phyloP scores from a whole-genome alignment of 2,113 vertebrate genomes.

The Callorhinus ursinus region DNA sequence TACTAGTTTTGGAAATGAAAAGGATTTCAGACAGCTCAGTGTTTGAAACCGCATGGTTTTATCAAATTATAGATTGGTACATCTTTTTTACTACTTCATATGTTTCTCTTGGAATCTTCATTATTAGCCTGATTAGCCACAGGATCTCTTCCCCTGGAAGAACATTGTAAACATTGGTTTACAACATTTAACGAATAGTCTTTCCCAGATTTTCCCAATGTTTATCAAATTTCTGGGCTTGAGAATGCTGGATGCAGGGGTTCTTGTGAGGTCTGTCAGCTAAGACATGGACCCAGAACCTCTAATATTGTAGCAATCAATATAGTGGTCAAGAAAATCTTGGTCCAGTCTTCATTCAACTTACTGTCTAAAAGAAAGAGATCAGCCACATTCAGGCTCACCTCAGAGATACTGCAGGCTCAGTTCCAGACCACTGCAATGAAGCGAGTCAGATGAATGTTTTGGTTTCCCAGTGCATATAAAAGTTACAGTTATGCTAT shows the following conservation, averaged over 20 bases:
- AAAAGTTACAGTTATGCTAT: not conserved
- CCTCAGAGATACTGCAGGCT: not conserved
- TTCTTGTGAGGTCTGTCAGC: not conserved
- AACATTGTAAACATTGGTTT: not conserved
- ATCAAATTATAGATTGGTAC: not conserved
- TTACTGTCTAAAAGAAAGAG: not conserved
- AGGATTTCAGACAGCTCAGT: not conserved
- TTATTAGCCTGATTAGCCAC: not conserved
- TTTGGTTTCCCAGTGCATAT: not conserved
- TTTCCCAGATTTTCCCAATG: not conserved
- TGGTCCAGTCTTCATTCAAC: not conserved
- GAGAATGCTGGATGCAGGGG: not conserved
- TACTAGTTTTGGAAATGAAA: not conserved
- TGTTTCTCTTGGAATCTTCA: not conserved
- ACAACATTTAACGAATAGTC: conserved; percentile 1
- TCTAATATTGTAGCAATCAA: not conserved
- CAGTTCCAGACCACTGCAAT: not conserved
- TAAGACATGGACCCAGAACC: not conserved
- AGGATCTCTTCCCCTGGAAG: not conserved
- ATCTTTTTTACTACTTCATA: not conserved
- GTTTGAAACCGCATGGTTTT: not conserved
- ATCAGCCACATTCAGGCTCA: not conserved
- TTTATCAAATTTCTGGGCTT: not conserved
- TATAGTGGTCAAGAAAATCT: not conserved
- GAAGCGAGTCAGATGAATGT: not conserved